Base-by-base conservation (phyloP, 2,888 invertebrate genomes). In the Idaea dimidiata region DNA sequence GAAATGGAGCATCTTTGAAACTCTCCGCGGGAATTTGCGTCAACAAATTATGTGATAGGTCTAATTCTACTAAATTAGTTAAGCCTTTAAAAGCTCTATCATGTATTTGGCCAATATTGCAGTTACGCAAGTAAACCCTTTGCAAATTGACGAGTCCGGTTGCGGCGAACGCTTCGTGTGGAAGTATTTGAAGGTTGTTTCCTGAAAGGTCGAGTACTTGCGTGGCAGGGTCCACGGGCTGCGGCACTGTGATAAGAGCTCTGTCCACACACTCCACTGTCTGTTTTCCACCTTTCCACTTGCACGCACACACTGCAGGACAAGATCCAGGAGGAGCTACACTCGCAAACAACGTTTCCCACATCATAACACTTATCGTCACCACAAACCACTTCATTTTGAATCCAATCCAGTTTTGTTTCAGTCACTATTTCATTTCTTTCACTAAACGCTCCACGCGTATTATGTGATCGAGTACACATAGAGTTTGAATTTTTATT, bases 261-360 rank as follows among this genome's bases (percentile, higher is more conserved):
- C 96, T 95, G 86, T 97, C 96, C 81, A 95, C 95, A 88, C 98
- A 98, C 90, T 97, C 97, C 66, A 97, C 98, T 60, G 97, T 97
- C 85, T 97, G 97, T 87, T 98, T 98, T 74, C 98, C 98, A 78
- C 96, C 96, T 89, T 97, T 97, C 98, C 98, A 98, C 89, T 97
- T 98, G 91, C 98, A 98, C 78, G 94, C 94, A 89, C 98, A 98
- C 74, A 95, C 95, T 57, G 94, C 93, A 65, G 97, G 97, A 77
- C 96, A 96, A 72, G 94, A 93, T 72, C 94, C 94, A 68, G 94
- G 91, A 72, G 93, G 91, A 64, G 93, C 93, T 66, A 91, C 81
- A 68, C 85, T 89, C 70, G 85, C 87, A 66, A 84, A 77, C 80
- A 86, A 83, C 70, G 87, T 87, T 84, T 85, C 81, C 80, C 84